These are phyloP conservation scores for Regulus satrapa DNA, from an alignment of 2,113 vertebrate species.

Conservation along the genomic window DNA sequence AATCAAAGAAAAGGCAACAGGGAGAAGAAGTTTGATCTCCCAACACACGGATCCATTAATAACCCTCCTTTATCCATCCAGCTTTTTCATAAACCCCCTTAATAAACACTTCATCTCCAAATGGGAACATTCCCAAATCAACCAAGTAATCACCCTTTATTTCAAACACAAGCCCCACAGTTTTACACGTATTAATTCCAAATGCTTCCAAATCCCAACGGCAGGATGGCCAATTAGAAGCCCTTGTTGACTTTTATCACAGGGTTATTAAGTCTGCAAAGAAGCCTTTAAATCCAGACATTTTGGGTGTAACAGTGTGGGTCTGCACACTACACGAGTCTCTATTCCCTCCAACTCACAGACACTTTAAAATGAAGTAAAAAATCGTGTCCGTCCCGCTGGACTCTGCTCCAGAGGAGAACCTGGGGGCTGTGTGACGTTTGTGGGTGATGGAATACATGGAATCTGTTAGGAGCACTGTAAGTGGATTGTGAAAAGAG, in stretches of 20 bases:
- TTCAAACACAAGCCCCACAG: conserved; percentile 51
- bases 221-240: conserved; percentile 16
- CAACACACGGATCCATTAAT: conserved; percentile 20
- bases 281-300: neutral
- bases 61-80: conserved; percentile 39
- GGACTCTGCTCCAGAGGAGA: neutral
- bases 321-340: neutral
- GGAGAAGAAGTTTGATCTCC: conserved; percentile 36
- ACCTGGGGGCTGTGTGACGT: neutral
- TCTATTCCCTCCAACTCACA: neutral
- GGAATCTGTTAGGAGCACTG: neutral
- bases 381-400: accelerated
- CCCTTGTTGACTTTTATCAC: neutral
- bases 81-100: conserved; percentile 1
- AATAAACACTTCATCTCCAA: conserved; percentile 24
- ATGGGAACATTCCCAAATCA: conserved; percentile 25
- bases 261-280: neutral
- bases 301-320: neutral
- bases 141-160: conserved; percentile 38
- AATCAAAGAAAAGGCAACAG: conserved; percentile 51
- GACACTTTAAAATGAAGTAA: neutral
- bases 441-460: neutral
- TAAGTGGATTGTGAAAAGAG: neutral
- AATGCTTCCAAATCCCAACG: conserved; percentile 18
- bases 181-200: conserved; percentile 38